phyloP scores from a whole-genome alignment of 2,797 vertebrate genomes.

The Heteromormyrus szaboi region DNA sequence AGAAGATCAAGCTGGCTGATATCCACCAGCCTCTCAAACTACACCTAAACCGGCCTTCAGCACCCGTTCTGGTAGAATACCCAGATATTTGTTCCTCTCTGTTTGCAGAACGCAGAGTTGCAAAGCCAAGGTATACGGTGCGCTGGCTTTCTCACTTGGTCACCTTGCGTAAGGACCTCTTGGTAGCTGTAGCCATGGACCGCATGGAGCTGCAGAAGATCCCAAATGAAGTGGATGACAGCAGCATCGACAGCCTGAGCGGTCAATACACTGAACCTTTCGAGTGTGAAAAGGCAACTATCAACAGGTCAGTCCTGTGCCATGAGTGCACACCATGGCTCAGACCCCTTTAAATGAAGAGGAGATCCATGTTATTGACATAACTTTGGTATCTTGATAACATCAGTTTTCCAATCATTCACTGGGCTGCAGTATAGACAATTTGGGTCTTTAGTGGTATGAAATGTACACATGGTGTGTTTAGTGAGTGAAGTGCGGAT shows the following conservation, averaged over 20 bases:
- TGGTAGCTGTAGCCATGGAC: conserved; percentile 60
- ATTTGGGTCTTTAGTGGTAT: background rate
- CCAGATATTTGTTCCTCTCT: background rate
- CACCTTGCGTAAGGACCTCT: background rate
- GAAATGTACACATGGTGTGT: conserved; percentile 1
- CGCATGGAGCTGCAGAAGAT: conserved; percentile 86
- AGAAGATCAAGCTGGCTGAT: background rate
- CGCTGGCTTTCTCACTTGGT: background rate
- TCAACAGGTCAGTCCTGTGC: conserved; percentile 65
- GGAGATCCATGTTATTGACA: background rate
- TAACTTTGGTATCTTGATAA: background rate
- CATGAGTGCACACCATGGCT: background rate
- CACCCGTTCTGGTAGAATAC: background rate
- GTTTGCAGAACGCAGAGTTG: background rate
- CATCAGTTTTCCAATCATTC: background rate
- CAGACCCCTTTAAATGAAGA: background rate
- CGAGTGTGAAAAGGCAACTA: conserved; percentile 74
- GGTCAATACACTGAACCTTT: conserved; percentile 61
- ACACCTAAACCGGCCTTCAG: background rate
- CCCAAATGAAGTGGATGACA: conserved; percentile 72
- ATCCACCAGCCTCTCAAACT: background rate
- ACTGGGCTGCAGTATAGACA: background rate
- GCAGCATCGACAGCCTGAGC: conserved; percentile 77
- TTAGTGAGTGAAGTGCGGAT: background rate
- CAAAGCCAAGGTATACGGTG: background rate